Evolutionary conservation across 2,797 vertebrate genomes (phyloP), one percentile per base, ranked within the genome.

Genomic region (Hephaestus fuliginosus): DNA sequence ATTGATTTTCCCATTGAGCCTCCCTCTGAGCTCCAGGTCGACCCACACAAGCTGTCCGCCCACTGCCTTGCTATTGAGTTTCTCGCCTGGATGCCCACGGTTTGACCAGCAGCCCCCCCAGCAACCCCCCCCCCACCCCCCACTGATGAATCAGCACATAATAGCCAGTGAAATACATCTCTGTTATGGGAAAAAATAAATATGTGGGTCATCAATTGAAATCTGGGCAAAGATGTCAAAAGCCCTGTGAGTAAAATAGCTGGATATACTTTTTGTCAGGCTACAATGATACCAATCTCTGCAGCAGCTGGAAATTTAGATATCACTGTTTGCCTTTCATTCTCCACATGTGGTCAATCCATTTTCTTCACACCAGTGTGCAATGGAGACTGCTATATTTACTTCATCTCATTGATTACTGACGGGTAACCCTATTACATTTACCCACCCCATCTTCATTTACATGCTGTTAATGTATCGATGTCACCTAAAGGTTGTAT

Each of bases 1-100:
- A 96, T 95, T 94, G 95, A 95, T 95, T 95, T 94, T 89, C 79
- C 74, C 86, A 90, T 76, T 77, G 80, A 85, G 87, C 62, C 85
- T 88, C 86, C 90, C 88, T 78, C 85, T 89, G 92, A 88, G 89
- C 85, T 89, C 74, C 87, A 61, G 83, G 65, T 81, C 86, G 74
- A 88, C 84, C 80, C 72, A 82, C 87, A 87, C 76, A 69, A 84
- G 82, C 86, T 87, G 88, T 91, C 89, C 81, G 17, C 89, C 92
- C 87, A 91, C 87, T 78, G 83, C 82, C 73, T 70, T 12, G 83
- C 87, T 92, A 90, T 91, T 60, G 90, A 93, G 89, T 85, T 89
- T 70, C 87, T 85, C 62, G 87, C 86, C 86, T 91, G 83, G 90
- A 79, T 85, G 63, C 84, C 88, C 90, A 72, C 77, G 61, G 78